These are phyloP conservation scores for Ganaspis brasiliensis DNA, from an alignment of 2,888 invertebrate genomes.

Conservation along the genomic window DNA sequence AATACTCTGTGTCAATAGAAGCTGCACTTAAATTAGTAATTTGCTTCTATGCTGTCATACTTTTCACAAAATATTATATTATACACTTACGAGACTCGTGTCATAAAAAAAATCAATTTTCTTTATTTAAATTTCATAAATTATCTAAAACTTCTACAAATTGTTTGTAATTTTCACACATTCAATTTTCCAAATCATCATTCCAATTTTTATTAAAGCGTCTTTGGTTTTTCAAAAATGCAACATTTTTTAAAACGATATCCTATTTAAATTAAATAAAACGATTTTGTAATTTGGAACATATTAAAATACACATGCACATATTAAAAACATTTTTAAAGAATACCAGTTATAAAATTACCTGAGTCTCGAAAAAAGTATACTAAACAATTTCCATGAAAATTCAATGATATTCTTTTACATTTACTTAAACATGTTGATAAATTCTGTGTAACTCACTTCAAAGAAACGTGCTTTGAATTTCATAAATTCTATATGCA, in stretches of 20 bases:
- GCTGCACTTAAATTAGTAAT: conserved; percentile 72
- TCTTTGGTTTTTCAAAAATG: too few species aligned
- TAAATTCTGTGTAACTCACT: conserved; percentile 12
- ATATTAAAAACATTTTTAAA: too few species aligned
- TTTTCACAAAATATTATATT: background rate
- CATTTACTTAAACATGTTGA: conserved; percentile 15
- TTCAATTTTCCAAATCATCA: too few species aligned
- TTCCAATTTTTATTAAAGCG: too few species aligned
- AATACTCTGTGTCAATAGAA: conserved; percentile 72
- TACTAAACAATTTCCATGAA: conserved; percentile 15
- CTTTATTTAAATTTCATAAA: background rate
- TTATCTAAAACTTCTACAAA: too few species aligned
- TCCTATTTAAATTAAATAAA: too few species aligned
- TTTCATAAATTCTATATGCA: conserved; percentile 2
- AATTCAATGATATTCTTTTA: conserved; percentile 9
- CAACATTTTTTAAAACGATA: too few species aligned
- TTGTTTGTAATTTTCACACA: too few species aligned
- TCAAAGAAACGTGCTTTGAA: conserved; percentile 15
- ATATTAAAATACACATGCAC: too few species aligned
- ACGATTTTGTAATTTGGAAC: too few species aligned
- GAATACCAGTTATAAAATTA: background rate
- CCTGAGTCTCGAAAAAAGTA: background rate
- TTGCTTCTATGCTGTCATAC: conserved; percentile 54
- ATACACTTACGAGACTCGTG: background rate
- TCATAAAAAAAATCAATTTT: background rate